Evolutionary conservation across 2,113 vertebrate genomes (phyloP), one percentile per base, ranked within the genome.

Genomic region (Pardalotus punctatus): DNA sequence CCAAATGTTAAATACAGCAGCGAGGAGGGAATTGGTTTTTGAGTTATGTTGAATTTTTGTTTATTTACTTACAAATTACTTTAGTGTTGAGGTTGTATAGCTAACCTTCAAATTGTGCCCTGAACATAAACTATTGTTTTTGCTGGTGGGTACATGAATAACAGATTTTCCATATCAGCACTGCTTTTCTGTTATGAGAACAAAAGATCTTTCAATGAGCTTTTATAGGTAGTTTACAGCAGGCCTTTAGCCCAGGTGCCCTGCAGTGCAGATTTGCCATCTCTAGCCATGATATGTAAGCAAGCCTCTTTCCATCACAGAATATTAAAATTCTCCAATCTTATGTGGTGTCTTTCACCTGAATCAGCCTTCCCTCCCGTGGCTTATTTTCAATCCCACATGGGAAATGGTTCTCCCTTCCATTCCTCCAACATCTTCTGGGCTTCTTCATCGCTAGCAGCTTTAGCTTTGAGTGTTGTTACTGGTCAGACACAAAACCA

Each of bases 1-100:
- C 58, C 74, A 19, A 20, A 77, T 0, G 0, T 57, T 57, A 77
- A 90, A 86, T 51, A 40, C 51, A 64, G 38, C 71, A 29, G 51
- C 9, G 29, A 86, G 58, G 14, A 0, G 0, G 24, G 51, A 74
- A 36, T 27, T 64, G 24, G 7, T 0, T 58, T 66, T 73, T 83
- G n/a, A 80, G 47, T 86, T 83, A 29, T 1, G 1, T 8, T 81
- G 51, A 43, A 66, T 71, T 80, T 62, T 5, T 86, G 42, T 83
- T 94, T 86, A 53, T 92, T 94, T 93, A 72, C 38, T 89, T 88
- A 62, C n/a, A 60, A 94, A 60, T 71, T 74, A 42, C 84, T 90
- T 91, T 19, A 80, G 54, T 74, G 24, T 86, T 92, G 51, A 88
- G 48, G 22, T 60, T 86, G 51, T 81, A 25, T n/a, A 77, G 78